Evolutionary conservation across 2,888 invertebrate species (phyloP), one percentile per base, ranked within the genome.

Genomic region (Melanchra persicariae): DNA sequence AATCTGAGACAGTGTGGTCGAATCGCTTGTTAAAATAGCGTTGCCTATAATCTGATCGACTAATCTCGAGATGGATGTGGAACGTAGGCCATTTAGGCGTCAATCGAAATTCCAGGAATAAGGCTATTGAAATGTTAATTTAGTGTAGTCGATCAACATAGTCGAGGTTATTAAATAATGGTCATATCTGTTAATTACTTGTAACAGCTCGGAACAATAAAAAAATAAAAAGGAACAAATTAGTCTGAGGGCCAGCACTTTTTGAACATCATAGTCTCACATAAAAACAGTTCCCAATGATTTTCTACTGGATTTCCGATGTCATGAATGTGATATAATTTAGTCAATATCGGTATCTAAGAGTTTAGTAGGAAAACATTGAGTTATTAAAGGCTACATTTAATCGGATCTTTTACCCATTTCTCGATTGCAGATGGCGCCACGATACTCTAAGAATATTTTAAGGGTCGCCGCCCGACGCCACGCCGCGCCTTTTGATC

Each of bases 381-480:
- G 2, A 62, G 4, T 59, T 2, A 34, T 1, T n/a, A 45, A 60
- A 58, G 15, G 2, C 9, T n/a, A 24, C 12, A 47, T 57, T 71
- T n/a, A 26, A 37, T 64, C 1, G 10, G 22, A 37, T 15, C 26
- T 69, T 24, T 55, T 8, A 74, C 22, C 22, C 19, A 3, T n/a
- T 22, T 34, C 47, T 0, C 22, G 10, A 6, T 43, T 22, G n/a
- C n/a, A 76, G 74, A 74, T 79, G 65, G 54, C 75, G 49, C 63
- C 26, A 59, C 62, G 1, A 34, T 22, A 22, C 40, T 12, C 24
- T n/a, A 9, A 30, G 1, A 59, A 47, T 59, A 40, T n/a, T 43
- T 19, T 17, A 47, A 40, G 30, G 54, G 47, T 19, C 54, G 17
- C 12, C n/a, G n/a, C 12, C 10, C 34, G 54, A 6, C 22, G 9